Percentiles rank a stretch among this genome's conserved stretches.
phyloP scores from a whole-genome alignment of 2,113 vertebrate species.

The Cricetomys ansorgei region DNA sequence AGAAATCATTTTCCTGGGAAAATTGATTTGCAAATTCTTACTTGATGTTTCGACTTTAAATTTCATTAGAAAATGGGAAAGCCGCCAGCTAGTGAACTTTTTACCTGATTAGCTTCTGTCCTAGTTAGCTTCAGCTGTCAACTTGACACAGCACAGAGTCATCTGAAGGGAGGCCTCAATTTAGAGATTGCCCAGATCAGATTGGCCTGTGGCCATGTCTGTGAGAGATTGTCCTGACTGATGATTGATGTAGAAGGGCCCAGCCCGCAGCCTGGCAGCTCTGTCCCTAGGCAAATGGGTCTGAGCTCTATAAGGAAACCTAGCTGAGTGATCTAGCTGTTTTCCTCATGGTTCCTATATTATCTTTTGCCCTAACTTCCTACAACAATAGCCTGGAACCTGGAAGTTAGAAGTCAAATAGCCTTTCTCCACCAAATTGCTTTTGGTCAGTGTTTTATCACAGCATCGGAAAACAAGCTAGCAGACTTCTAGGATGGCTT shows the following conservation, averaged over 20 bases:
- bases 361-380: background rate
- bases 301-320: background rate
- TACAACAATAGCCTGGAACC: background rate
- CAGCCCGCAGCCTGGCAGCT: background rate
- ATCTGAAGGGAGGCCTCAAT: background rate
- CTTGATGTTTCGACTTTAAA: background rate
- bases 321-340: background rate
- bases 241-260: background rate
- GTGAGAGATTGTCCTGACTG: background rate
- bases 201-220: background rate
- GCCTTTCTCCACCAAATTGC: background rate
- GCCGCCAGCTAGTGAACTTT: background rate
- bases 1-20: background rate
- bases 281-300: background rate
- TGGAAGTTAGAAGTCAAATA: background rate
- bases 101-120: background rate
- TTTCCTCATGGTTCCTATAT: background rate
- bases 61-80: background rate
- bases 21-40: background rate
- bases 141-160: background rate
- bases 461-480: background rate
- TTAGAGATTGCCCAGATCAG: background rate
- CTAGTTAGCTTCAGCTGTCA: background rate
- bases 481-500: accelerated
- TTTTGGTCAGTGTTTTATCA: background rate